Base-by-base conservation (phyloP, 1,140 invertebrate genomes). In the Drosophila arizonae region DNA sequence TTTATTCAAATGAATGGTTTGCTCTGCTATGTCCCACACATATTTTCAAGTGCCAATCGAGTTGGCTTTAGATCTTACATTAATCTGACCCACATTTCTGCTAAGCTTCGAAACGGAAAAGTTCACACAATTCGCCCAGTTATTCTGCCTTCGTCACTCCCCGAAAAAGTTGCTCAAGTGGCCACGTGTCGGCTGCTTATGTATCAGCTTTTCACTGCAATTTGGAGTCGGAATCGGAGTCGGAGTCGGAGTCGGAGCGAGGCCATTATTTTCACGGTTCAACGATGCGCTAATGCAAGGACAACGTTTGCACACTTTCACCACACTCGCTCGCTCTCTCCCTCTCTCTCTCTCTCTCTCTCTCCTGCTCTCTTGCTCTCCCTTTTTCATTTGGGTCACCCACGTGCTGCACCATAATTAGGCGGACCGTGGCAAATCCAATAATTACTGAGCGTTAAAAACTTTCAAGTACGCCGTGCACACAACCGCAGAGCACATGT, bases 371-470 rank as follows among this genome's bases (percentile, higher is more conserved):
- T 33, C 11, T 28, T 36, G 6, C 17, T 41, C 39, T n/a, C 15
- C n/a, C 57, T 17, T 8, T 3, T 15, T 10, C 43, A 30, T 51
- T 43, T 55, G 28, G 41, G 41, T 43, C 76, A 56, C 51, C 56
- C 79, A 80, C 77, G 77, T 80, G 78, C 77, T 65, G 64, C 33
- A 46, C 46, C 78, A 82, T 82, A 82, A 82, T 82, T 82, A 82
- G 80, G 62, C 43, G 39, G 10, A 51, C 60, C 62, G 72, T 76
- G 69, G 76, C 61, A 79, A 84, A 79, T 79, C 79, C 72, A 77
- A 84, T 84, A 84, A 84, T 84, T 84, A 84, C 77, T 64, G 67
- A 81, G 67, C 75, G 64, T 81, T 71, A 81, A 81, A 81, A 81
- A 65, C 48, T 68, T 78, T 77, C 71, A 81, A 82, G 76, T 76